Evolutionary conservation across 23 tunicate genomes (phyloP).

Genomic region (Diplosoma virens): DNA sequence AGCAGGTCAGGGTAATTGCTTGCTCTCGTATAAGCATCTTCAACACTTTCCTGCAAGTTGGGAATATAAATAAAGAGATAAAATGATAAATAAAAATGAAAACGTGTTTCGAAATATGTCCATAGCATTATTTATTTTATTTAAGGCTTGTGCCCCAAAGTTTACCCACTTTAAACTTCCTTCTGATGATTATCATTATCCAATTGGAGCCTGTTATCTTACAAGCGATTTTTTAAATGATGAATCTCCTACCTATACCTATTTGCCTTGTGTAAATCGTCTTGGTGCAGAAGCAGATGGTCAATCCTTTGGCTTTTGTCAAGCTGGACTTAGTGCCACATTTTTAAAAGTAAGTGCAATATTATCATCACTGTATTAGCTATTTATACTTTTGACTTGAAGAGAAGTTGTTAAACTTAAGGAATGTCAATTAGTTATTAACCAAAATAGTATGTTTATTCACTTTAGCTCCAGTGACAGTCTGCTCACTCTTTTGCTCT

Average conservation of each 20-base stretch:
- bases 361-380: background rate
- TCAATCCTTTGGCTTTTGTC: conserved; percentile 46
- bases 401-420: background rate
- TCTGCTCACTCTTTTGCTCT: too few species aligned
- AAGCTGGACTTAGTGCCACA: conserved; percentile 75
- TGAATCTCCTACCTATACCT: conserved; percentile 19
- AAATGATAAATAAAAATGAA: background rate
- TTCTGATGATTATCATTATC: conserved; percentile 7
- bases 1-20: too few species aligned
- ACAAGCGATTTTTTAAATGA: conserved; percentile 41
- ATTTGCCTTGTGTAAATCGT: conserved; percentile 41
- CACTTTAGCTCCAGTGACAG: too few species aligned
- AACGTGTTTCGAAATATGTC: too few species aligned
- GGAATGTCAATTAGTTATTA: background rate
- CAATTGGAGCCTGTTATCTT: conserved; percentile 70
- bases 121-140: too few species aligned
- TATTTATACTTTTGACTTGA: background rate
- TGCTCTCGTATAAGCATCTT: too few species aligned
- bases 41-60: too few species aligned
- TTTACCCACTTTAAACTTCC: conserved; percentile 36
- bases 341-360: conserved; percentile 52
- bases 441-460: too few species aligned
- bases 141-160: conserved; percentile 74
- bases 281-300: conserved; percentile 43
- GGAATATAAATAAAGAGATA: too few species aligned